Conservation (phyloP, 2,797 vertebrate species). For the Emydoidea blandingii region DNA sequence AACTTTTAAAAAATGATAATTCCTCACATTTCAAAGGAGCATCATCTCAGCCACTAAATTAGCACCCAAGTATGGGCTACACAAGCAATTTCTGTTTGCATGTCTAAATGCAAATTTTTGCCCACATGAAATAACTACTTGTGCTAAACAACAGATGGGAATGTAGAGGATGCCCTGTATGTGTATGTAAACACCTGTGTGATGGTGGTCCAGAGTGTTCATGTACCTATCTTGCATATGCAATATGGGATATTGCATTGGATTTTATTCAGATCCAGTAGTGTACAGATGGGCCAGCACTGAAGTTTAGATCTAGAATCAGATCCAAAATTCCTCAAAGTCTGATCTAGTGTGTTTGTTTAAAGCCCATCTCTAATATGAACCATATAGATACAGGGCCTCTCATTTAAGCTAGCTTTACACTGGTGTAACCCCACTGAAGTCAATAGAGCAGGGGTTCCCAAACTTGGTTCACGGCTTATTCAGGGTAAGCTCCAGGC, state of each 20-base stretch:
- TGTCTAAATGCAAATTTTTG: not conserved
- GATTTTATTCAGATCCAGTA: slow-evolving; percentile 47
- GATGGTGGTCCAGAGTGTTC: not conserved
- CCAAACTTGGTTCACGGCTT: too few relatives aligned
- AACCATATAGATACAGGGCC: slow-evolving; percentile 53
- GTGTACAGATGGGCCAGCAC: slow-evolving; percentile 53
- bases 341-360: slow-evolving; percentile 70
- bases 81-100: not conserved
- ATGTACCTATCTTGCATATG: not conserved
- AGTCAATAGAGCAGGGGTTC: not conserved
- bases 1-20: not conserved
- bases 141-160: not conserved
- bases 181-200: not conserved
- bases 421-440: not conserved
- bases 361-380: slow-evolving; percentile 49
- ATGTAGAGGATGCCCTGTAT: not conserved
- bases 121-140: not conserved
- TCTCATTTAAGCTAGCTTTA: slow-evolving; percentile 58
- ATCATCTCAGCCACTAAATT: not conserved
- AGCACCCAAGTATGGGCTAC: not conserved
- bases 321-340: slow-evolving; percentile 76
- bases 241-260: not conserved
- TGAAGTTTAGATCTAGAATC: slow-evolving; percentile 69
- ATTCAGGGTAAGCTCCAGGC: too few relatives aligned
- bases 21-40: not conserved